phyloP scores from a whole-genome alignment of 2,888 invertebrate species.

The Lacanobia oleracea region DNA sequence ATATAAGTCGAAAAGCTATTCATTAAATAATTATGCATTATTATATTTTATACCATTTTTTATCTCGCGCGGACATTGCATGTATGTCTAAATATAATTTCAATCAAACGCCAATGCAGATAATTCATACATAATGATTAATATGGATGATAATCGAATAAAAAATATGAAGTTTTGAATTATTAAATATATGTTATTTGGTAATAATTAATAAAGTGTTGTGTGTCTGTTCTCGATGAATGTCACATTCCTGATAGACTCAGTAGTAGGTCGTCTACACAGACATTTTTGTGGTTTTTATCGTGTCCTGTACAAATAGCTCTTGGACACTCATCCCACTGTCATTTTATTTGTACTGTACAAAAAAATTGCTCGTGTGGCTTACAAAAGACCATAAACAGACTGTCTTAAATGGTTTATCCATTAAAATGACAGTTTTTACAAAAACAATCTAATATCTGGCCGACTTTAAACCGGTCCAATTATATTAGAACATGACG shows the following conservation, averaged over 20 bases:
- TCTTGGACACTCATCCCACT: not conserved
- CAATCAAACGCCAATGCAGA: constrained; percentile 23
- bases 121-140: not conserved
- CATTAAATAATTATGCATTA: not conserved
- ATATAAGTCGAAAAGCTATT: not conserved
- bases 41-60: not conserved
- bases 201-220: not conserved
- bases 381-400: not conserved
- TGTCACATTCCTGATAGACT: constrained; percentile 12
- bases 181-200: constrained; percentile 2
- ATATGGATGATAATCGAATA: not conserved
- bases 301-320: not conserved
- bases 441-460: not conserved
- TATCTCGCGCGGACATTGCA: not conserved
- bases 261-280: not conserved
- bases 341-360: not conserved
- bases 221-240: not conserved
- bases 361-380: not conserved
- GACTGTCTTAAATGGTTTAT: not conserved
- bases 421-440: not conserved
- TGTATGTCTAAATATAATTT: not conserved
- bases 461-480: not conserved
- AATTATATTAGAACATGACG: not conserved
- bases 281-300: not conserved
- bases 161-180: not conserved